Percentiles rank a stretch among this genome's conserved stretches.
phyloP scores from a whole-genome alignment of 1,140 invertebrate genomes.

The Magallana ariakensis region DNA sequence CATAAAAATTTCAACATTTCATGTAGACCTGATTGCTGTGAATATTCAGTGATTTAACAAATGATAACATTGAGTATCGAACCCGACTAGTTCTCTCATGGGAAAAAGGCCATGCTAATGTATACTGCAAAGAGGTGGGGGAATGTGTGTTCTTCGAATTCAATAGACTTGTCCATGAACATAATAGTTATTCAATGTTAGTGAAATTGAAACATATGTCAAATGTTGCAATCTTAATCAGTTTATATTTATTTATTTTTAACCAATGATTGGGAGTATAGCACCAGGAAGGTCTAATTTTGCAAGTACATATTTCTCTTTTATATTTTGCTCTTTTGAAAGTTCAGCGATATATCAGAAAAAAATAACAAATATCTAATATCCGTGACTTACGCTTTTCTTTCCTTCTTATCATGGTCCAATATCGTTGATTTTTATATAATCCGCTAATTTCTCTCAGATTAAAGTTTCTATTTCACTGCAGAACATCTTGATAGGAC shows the following conservation, averaged over 20 bases:
- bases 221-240: no score
- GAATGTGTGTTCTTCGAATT: no score
- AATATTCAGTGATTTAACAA: conserved; percentile 1
- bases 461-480: background rate
- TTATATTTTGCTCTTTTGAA: background rate
- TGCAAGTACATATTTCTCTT: background rate
- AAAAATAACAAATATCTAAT: conserved; percentile 6
- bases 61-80: conserved; percentile 6
- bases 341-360: conserved; percentile 5
- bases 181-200: no score
- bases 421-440: background rate
- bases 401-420: background rate
- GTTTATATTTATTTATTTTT: no score
- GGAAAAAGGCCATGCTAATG: background rate
- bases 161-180: no score
- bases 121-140: no score
- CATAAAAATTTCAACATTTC: background rate
- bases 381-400: background rate
- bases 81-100: background rate
- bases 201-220: no score
- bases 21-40: background rate
- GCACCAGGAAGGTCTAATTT: background rate
- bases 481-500: background rate
- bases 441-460: background rate
- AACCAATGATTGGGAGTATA: background rate